These are phyloP conservation scores for Halcyon chelicuti DNA, from an alignment of 2,797 vertebrate species.

Conservation along the genomic window DNA sequence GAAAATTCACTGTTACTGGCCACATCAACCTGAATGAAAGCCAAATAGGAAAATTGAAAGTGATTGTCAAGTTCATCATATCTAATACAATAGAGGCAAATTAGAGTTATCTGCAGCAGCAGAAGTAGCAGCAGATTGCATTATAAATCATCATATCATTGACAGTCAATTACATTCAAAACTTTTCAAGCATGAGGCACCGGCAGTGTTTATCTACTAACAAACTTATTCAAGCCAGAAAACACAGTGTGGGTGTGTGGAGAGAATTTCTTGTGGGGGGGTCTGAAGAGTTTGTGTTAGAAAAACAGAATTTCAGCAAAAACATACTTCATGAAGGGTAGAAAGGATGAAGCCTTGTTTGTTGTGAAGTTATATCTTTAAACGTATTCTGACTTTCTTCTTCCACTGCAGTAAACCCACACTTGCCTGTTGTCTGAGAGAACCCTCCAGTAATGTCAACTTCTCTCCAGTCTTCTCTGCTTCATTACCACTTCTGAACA, in stretches of 20 bases:
- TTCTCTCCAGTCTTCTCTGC: conserved; percentile 6
- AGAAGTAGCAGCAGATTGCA: conserved; percentile 79
- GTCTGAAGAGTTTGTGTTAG: background rate
- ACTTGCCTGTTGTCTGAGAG: background rate
- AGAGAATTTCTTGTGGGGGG: conserved; percentile 36
- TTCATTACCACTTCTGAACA: conserved; percentile 11
- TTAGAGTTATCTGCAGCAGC: conserved; percentile 78
- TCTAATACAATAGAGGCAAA: conserved; percentile 80
- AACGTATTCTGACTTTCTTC: background rate
- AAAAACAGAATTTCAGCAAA: background rate
- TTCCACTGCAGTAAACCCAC: background rate
- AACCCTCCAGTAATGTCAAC: conserved; percentile 34
- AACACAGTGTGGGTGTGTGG: conserved; percentile 12
- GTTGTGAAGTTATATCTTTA: background rate
- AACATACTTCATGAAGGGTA: background rate
- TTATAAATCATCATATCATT: conserved; percentile 84
- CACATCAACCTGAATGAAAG: conserved; percentile 71
- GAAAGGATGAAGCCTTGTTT: background rate
- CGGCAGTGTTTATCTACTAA: conserved; percentile 74
- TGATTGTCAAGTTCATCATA: conserved; percentile 77
- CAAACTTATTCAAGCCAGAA: conserved; percentile 72
- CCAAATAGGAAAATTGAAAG: conserved; percentile 75
- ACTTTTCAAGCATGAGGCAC: conserved; percentile 78
- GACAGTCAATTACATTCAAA: conserved; percentile 83
- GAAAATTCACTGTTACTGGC: conserved; percentile 66